Conservation (phyloP, 2,888 invertebrate genomes). For the Rutpela maculata region DNA sequence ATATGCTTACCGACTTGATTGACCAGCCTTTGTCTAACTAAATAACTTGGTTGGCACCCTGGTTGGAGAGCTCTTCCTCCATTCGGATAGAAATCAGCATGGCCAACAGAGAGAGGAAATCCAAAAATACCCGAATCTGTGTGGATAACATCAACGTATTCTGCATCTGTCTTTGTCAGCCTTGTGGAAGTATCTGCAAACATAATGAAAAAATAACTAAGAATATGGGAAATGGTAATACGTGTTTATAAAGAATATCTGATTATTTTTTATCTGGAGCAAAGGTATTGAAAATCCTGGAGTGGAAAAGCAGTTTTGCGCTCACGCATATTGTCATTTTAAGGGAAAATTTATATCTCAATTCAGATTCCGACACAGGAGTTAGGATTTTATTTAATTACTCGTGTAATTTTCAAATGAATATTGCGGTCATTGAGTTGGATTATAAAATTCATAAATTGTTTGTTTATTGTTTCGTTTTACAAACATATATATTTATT, state of each 20-base stretch:
- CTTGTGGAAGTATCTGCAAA: constrained; percentile 66
- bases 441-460: too few relatives aligned
- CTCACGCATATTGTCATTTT: too few relatives aligned
- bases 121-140: constrained; percentile 78
- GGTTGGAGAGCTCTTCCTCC: constrained; percentile 73
- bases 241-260: too few relatives aligned
- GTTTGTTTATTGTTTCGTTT: too few relatives aligned
- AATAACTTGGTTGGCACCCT: constrained; percentile 68
- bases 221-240: background rate
- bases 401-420: too few relatives aligned
- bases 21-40: constrained; percentile 59
- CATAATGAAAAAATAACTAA: constrained; percentile 7
- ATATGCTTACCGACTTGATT: constrained; percentile 63
- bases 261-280: too few relatives aligned
- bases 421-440: too few relatives aligned
- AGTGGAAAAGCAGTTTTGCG: too few relatives aligned
- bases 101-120: constrained; percentile 77
- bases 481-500: too few relatives aligned
- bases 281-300: too few relatives aligned
- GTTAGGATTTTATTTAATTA: background rate
- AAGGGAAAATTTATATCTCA: too few relatives aligned
- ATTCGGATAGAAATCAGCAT: constrained; percentile 78
- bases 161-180: constrained; percentile 76
- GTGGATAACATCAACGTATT: constrained; percentile 80
- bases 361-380: background rate